These are phyloP conservation scores for Eupithecia dodoneata DNA, from an alignment of 2,888 invertebrate species.

Conservation along the genomic window DNA sequence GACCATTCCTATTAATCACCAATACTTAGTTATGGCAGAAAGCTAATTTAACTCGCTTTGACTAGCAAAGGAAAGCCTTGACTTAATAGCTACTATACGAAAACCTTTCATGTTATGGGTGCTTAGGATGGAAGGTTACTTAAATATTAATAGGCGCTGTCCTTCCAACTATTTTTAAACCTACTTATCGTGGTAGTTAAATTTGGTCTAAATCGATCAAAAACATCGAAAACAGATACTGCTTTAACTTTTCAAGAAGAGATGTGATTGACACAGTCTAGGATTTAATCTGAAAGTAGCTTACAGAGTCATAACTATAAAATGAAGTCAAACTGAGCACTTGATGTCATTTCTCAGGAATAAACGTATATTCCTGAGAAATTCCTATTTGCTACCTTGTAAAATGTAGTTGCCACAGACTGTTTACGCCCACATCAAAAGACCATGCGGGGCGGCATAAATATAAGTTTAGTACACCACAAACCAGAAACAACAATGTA, in stretches of 20 bases:
- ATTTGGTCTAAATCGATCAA: background rate
- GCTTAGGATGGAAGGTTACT: background rate
- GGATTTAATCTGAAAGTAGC: background rate
- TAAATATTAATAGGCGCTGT: background rate
- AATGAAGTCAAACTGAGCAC: background rate
- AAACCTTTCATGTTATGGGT: background rate
- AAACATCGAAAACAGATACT: background rate
- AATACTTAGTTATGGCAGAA: background rate
- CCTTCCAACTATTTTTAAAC: background rate
- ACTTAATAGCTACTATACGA: background rate
- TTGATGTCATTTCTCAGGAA: too few species aligned
- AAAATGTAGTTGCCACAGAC: background rate
- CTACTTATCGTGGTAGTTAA: background rate
- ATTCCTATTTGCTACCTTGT: background rate
- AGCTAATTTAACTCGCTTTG: background rate
- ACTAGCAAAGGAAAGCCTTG: background rate
- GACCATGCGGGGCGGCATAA: constrained; percentile 1
- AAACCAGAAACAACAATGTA: constrained; percentile 12
- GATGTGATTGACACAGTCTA: background rate
- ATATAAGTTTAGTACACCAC: constrained; percentile 16
- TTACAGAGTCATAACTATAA: too few species aligned
- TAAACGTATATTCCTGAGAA: background rate
- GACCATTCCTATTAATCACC: background rate
- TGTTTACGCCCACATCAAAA: constrained; percentile 5
- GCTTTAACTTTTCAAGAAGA: too few species aligned